Base-by-base conservation (phyloP, 2,888 invertebrate species). In the Campoplex nolae region DNA sequence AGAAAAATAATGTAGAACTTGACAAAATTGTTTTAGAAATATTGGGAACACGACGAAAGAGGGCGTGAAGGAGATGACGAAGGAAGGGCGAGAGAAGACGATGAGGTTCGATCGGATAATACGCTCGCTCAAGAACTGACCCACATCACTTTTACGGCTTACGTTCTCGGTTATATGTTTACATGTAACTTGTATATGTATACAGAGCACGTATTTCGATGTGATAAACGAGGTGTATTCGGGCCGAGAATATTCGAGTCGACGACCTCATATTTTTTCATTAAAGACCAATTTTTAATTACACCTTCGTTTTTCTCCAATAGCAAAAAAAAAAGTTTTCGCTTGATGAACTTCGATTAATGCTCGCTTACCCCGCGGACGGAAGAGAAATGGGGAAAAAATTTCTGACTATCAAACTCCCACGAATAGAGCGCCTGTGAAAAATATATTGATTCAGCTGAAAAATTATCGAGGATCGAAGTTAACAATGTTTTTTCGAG, bases 131-230 rank as follows among this genome's bases (percentile, higher is more conserved):
- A 77, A 45, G 77, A 76, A 86, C 75, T 86, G 86, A 77, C 83
- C 86, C 80, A 86, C 80, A 80, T 83, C 83, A 86, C 86, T 86
- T 83, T 83, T 86, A 84, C 80, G 83, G 86, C 77, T 86, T 81
- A 83, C 58, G 83, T 81, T 35, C 51, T 68, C 76, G 54, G 58
- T 65, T 79, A 54, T 9, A 54, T 78, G 35, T n/a, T 42, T 78
- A 78, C 48, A 51, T 65, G 32, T 68, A 78, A 38, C 9, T 0
- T 28, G 23, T 68, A 51, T 76, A 32, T 51, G 35, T 9, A 0
- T 28, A 35, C 54, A n/a, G 38, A 48, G 28, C n/a, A 28, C 13
- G 23, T 71, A 23, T 71, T 67, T 62, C 4, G 6, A 62, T 32
- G 3, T 32, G 32, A 32, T 16, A 16, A 62, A 32, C 32, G 16